A percentile compares a stretch with the other conserved stretches of the same genome.
These are phyloP conservation scores for Diaphora mendica DNA, from an alignment of 2,888 invertebrate species.

Conservation along the genomic window DNA sequence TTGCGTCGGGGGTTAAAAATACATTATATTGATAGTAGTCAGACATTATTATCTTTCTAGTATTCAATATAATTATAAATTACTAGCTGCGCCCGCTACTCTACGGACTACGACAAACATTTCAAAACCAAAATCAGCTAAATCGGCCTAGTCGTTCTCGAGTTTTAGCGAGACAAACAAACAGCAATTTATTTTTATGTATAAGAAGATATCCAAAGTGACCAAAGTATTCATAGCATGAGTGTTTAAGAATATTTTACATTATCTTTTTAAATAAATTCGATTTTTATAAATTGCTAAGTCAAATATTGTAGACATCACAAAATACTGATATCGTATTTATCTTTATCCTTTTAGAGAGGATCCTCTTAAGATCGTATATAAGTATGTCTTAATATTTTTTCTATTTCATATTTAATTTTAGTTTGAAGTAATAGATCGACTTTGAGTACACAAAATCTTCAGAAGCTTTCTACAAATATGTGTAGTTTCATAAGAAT, in stretches of 20 bases:
- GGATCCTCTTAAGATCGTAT: neutral
- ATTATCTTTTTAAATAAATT: neutral
- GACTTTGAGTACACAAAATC: constrained; percentile 15
- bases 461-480: neutral
- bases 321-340: neutral
- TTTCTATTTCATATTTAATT: constrained; percentile 36
- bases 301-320: neutral
- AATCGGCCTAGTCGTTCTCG: no score
- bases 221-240: neutral
- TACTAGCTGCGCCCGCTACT: no score
- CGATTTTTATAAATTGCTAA: neutral
- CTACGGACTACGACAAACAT: no score
- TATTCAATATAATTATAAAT: no score
- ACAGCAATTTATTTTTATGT: no score
- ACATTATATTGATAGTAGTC: no score
- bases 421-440: constrained; percentile 39
- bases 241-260: neutral
- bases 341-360: neutral
- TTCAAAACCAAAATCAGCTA: no score
- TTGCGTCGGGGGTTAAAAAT: no score
- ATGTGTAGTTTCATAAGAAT: neutral
- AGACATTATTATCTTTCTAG: no score
- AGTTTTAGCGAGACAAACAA: no score
- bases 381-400: neutral
- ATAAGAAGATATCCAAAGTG: no score